Percentiles rank a stretch among this genome's conserved stretches.
Conservation (phyloP, 2,113 vertebrate species). For the Crotalus viridis region DNA sequence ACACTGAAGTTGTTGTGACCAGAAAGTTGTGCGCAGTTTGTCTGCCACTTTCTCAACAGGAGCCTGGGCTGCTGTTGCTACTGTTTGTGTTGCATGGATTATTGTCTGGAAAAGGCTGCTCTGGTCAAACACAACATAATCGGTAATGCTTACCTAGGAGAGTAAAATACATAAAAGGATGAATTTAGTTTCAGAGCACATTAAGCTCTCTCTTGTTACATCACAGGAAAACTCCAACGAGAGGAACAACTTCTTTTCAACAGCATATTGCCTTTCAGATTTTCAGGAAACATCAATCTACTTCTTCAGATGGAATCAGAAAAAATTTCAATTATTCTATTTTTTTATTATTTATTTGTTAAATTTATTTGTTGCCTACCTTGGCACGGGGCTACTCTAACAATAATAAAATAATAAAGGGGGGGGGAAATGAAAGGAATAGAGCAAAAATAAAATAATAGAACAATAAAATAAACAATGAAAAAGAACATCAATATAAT, state of each 20-base stretch:
- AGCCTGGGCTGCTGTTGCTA: conserved; percentile 86
- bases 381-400: neutral
- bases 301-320: neutral
- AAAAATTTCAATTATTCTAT: neutral
- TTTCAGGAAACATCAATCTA: neutral
- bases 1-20: conserved; percentile 91
- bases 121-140: conserved; percentile 97
- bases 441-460: neutral
- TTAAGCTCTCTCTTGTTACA: neutral
- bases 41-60: conserved; percentile 92
- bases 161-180: neutral
- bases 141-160: conserved; percentile 89
- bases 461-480: neutral
- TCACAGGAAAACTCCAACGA: neutral
- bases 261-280: neutral
- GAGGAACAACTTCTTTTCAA: neutral
- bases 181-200: neutral
- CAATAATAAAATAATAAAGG: neutral
- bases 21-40: conserved; percentile 86
- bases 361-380: neutral
- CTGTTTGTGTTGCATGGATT: conserved; percentile 89
- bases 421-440: neutral
- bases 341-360: neutral
- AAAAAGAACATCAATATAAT: neutral
- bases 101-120: conserved; percentile 92